Percentiles rank a stretch among this genome's conserved stretches.
phyloP scores from a whole-genome alignment of 2,888 invertebrate species.

The Elysia crispata region DNA sequence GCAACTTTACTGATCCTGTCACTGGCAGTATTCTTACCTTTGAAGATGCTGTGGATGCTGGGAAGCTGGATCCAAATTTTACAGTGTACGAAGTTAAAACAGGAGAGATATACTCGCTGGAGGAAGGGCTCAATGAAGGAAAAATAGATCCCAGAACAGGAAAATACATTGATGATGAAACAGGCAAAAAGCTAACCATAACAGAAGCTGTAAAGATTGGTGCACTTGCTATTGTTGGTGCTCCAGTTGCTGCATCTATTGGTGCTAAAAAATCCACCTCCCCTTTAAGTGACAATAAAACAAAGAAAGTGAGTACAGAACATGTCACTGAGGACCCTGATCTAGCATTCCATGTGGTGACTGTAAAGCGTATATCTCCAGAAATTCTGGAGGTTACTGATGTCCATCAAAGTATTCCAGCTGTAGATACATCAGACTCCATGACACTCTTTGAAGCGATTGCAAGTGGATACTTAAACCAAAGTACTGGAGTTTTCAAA shows the following conservation, averaged over 20 bases:
- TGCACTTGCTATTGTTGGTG: constrained; percentile 89
- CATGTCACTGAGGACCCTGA: constrained; percentile 35
- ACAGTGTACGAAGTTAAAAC: constrained; percentile 78
- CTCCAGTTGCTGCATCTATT: constrained; percentile 79
- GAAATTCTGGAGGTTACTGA: constrained; percentile 63
- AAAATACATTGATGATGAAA: constrained; percentile 85
- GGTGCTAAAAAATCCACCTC: constrained; percentile 56
- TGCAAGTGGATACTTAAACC: constrained; percentile 84
- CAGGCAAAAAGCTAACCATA: constrained; percentile 84
- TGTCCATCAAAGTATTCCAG: constrained; percentile 53
- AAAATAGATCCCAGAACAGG: constrained; percentile 83
- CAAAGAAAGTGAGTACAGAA: background rate
- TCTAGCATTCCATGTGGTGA: constrained; percentile 56
- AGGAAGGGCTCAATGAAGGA: constrained; percentile 79
- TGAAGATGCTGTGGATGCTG: constrained; percentile 63
- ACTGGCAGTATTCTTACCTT: constrained; percentile 86
- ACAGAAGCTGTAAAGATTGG: constrained; percentile 83
- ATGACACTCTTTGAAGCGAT: constrained; percentile 72
- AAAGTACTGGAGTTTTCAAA: constrained; percentile 85
- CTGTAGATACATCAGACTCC: constrained; percentile 49
- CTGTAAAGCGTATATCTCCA: constrained; percentile 57
- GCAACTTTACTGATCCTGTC: constrained; percentile 88
- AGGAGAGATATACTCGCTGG: constrained; percentile 85
- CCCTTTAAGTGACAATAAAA: constrained; percentile 37
- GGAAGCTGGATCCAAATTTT: constrained; percentile 64